phyloP scores from a whole-genome alignment of 1,140 invertebrate species.

The Penaeus japonicus region DNA sequence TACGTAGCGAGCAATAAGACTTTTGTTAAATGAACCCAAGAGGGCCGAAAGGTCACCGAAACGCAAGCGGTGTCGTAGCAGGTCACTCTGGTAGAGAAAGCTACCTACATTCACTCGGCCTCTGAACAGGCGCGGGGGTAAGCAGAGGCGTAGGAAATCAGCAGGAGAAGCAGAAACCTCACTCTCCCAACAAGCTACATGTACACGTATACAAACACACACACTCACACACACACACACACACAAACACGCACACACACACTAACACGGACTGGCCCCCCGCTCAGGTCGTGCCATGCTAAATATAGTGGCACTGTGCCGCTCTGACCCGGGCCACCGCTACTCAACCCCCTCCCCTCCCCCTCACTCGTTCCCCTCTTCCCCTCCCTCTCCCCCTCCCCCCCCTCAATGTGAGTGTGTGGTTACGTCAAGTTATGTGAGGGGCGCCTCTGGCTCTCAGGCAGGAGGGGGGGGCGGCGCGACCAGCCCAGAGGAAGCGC shows the following conservation, averaged over 20 bases:
- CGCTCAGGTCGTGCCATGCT: background rate
- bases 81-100: too few species aligned
- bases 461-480: too few species aligned
- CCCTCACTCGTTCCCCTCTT: background rate
- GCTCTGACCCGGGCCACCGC: constrained; percentile 2
- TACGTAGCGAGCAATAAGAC: too few species aligned
- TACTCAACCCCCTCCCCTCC: background rate
- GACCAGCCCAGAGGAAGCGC: too few species aligned
- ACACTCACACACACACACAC: background rate
- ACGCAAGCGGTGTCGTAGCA: too few species aligned
- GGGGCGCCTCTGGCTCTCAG: too few species aligned
- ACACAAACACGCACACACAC: background rate
- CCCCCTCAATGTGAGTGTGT: too few species aligned
- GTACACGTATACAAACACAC: background rate
- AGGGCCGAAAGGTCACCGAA: too few species aligned
- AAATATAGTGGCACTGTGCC: constrained; percentile 2
- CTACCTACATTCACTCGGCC: too few species aligned
- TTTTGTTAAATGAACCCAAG: too few species aligned
- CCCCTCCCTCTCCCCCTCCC: background rate
- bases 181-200: background rate
- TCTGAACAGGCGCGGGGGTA: background rate
- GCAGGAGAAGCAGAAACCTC: background rate
- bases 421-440: too few species aligned
- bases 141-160: background rate
- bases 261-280: background rate